phyloP scores from a whole-genome alignment of 1,140 invertebrate species.

The Drosophila novamexicana region DNA sequence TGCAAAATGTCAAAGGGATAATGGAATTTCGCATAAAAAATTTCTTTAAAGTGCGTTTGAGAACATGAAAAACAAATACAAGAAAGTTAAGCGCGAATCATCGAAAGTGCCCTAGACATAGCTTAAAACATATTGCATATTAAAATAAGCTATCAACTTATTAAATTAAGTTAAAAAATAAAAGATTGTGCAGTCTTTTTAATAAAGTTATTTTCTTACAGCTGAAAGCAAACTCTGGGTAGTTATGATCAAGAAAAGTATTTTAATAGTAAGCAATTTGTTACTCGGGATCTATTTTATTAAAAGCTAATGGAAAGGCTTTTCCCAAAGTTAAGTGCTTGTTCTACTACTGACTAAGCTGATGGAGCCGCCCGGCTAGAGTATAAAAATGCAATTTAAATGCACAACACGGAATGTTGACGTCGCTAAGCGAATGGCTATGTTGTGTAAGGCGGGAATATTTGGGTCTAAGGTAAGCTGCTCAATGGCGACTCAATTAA shows the following conservation, averaged over 20 bases:
- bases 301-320: no score
- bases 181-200: background rate
- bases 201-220: no score
- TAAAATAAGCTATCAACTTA: background rate
- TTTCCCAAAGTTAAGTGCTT: no score
- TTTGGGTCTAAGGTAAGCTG: background rate
- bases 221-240: no score
- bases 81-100: background rate
- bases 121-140: background rate
- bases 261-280: no score
- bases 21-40: slow-evolving; percentile 61
- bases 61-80: background rate
- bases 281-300: no score
- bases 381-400: background rate
- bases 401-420: background rate
- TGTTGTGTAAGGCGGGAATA: background rate
- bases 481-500: slow-evolving; percentile 61
- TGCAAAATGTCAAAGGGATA: slow-evolving; percentile 74
- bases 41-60: slow-evolving; percentile 36
- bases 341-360: no score
- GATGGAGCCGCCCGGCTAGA: no score
- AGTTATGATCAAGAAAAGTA: no score
- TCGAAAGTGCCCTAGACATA: background rate
- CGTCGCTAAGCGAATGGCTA: background rate
- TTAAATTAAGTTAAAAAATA: background rate